Evolutionary conservation across 2,797 vertebrate genomes (phyloP).

Genomic region (Paratrypauchen microcephalus): DNA sequence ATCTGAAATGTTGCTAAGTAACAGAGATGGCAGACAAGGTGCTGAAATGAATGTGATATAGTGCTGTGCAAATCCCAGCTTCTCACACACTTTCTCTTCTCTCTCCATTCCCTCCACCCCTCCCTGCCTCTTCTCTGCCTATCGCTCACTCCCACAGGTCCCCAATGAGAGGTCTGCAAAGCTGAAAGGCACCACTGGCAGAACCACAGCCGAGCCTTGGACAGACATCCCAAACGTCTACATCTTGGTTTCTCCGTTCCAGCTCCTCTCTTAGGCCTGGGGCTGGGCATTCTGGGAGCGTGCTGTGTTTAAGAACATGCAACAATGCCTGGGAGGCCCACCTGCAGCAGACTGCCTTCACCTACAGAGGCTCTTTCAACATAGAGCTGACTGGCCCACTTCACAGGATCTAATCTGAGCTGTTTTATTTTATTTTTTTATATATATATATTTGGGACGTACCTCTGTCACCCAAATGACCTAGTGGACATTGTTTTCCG

Average conservation of each 20-base stretch:
- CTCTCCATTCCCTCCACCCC: constrained; percentile 22
- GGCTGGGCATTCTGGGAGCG: constrained; percentile 57
- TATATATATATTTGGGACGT: constrained; percentile 68
- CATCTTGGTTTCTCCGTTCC: constrained; percentile 66
- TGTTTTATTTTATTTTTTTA: too few relatives aligned
- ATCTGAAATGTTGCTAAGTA: constrained; percentile 80
- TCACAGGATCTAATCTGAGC: constrained; percentile 35
- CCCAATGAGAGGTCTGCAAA: constrained; percentile 67
- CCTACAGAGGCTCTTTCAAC: constrained; percentile 46
- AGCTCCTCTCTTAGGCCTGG: constrained; percentile 51
- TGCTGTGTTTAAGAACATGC: constrained; percentile 60
- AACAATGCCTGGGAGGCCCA: constrained; percentile 63
- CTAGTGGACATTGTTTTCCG: constrained; percentile 69
- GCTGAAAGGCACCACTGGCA: constrained; percentile 63
- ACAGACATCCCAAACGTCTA: constrained; percentile 70
- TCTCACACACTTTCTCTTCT: constrained; percentile 69
- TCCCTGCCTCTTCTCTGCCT: constrained; percentile 32
- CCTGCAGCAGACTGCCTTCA: constrained; percentile 59
- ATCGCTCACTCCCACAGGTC: constrained; percentile 66
- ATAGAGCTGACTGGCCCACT: constrained; percentile 52
- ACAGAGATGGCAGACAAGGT: constrained; percentile 73
- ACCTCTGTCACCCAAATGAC: constrained; percentile 64
- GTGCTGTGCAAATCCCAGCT: constrained; percentile 69
- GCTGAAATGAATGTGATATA: constrained; percentile 75
- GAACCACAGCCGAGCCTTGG: constrained; percentile 52